Evolutionary conservation across 2,888 invertebrate genomes (phyloP).

Genomic region (Aethes cnicana): DNA sequence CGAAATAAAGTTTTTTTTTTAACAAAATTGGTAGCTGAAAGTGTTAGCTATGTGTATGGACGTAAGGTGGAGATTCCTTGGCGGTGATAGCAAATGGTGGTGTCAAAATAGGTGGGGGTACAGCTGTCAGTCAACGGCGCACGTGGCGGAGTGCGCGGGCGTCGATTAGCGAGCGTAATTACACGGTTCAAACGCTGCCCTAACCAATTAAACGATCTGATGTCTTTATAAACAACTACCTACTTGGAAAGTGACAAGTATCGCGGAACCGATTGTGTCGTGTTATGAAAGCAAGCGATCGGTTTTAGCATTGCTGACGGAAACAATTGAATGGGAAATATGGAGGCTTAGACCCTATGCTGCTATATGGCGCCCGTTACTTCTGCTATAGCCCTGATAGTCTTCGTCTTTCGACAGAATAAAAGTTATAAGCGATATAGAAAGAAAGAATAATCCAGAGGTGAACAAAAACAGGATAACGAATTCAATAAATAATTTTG

Average conservation of each 20-base stretch:
- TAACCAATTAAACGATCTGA: constrained; percentile 25
- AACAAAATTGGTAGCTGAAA: neutral
- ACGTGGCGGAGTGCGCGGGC: constrained; percentile 30
- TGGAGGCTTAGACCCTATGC: too few species aligned
- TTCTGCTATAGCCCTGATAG: too few species aligned
- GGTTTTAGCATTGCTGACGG: too few species aligned
- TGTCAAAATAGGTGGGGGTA: constrained; percentile 28
- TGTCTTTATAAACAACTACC: constrained; percentile 26
- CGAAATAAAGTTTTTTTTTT: constrained; percentile 7
- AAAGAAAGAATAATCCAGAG: too few species aligned
- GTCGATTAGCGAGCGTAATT: constrained; percentile 29
- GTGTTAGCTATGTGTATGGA: constrained; percentile 5
- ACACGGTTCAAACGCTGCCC: constrained; percentile 28
- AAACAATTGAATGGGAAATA: too few species aligned
- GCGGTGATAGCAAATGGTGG: constrained; percentile 6
- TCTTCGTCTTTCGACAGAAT: too few species aligned
- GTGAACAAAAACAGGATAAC: too few species aligned
- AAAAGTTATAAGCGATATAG: too few species aligned
- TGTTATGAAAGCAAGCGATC: too few species aligned
- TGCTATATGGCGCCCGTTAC: too few species aligned
- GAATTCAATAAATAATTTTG: too few species aligned
- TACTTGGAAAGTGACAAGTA: constrained; percentile 14
- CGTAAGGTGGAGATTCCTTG: neutral
- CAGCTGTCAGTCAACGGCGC: constrained; percentile 29
- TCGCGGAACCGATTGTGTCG: constrained; percentile 2